A percentile compares a stretch with the other conserved stretches of the same genome.
Evolutionary conservation across 2,888 invertebrate genomes (phyloP).

Genomic region (Galeopsomyia nigrocyanea): DNA sequence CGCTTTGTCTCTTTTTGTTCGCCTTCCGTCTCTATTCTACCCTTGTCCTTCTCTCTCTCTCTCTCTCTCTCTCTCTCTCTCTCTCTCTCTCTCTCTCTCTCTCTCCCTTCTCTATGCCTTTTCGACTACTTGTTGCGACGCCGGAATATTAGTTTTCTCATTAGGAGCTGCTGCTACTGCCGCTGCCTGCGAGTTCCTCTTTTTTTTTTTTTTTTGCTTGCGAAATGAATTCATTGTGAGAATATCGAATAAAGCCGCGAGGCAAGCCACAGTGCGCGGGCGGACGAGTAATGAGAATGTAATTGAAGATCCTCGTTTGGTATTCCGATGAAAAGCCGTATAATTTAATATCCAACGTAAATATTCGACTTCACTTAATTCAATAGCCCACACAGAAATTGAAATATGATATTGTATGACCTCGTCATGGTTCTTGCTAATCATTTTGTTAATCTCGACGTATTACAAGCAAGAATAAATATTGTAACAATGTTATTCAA

Average conservation of each 20-base stretch:
- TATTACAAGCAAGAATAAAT: too few species aligned
- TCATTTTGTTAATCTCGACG: too few species aligned
- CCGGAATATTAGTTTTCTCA: constrained; percentile 34
- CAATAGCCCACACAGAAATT: too few species aligned
- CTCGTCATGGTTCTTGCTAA: too few species aligned
- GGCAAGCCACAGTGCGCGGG: not conserved
- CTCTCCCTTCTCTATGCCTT: not conserved
- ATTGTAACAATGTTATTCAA: too few species aligned
- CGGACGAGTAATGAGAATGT: constrained; percentile 20
- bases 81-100: not conserved
- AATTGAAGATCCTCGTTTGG: constrained; percentile 16
- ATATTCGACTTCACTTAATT: too few species aligned
- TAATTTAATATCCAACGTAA: constrained; percentile 2
- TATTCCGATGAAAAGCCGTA: constrained; percentile 1
- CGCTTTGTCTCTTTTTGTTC: not conserved
- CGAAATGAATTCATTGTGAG: constrained; percentile 23
- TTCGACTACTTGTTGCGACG: constrained; percentile 21
- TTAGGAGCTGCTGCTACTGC: not conserved
- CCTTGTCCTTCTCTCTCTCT: not conserved
- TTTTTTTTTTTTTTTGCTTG: not conserved
- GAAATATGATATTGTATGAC: too few species aligned
- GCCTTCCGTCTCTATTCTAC: not conserved
- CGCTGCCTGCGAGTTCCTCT: too few species aligned
- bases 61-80: not conserved
- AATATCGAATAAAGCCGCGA: constrained; percentile 18